A percentile compares a stretch with the other conserved stretches of the same genome.
These are phyloP conservation scores for Paratrypauchen microcephalus DNA, from an alignment of 2,797 vertebrate genomes.

Conservation along the genomic window DNA sequence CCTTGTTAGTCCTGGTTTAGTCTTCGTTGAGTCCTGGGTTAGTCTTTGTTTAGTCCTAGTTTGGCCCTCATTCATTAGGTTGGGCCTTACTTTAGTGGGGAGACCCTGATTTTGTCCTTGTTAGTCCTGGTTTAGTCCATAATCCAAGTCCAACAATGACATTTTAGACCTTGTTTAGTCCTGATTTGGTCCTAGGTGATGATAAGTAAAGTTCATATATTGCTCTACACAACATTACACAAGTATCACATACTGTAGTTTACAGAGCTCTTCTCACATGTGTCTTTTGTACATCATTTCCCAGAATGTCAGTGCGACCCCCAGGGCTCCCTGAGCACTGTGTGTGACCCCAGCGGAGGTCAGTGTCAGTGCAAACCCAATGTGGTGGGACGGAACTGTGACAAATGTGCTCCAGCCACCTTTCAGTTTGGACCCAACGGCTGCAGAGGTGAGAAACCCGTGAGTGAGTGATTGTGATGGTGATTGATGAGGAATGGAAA, in stretches of 20 bases:
- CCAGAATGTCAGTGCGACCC: conserved; percentile 93
- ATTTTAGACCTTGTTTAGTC: neutral
- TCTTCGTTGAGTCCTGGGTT: too few relatives aligned
- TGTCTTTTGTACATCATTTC: conserved; percentile 27
- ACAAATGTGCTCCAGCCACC: conserved; percentile 87
- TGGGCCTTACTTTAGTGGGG: too few relatives aligned
- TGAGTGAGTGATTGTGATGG: neutral
- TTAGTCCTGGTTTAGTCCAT: neutral
- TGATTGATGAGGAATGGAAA: too few relatives aligned
- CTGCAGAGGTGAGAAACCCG: conserved; percentile 78
- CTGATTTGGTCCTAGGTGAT: too few relatives aligned
- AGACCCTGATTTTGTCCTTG: too few relatives aligned
- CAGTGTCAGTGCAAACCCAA: conserved; percentile 92
- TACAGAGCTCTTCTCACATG: neutral
- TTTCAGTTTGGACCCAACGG: conserved; percentile 92
- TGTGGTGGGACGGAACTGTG: conserved; percentile 87
- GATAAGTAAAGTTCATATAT: neutral
- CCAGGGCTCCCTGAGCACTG: conserved; percentile 91
- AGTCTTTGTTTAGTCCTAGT: too few relatives aligned
- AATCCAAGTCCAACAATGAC: too few relatives aligned
- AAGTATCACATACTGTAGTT: neutral
- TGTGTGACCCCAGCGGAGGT: conserved; percentile 90
- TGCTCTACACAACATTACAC: neutral
- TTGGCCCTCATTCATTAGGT: too few relatives aligned
- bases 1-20: too few relatives aligned